Base-by-base conservation (phyloP, 2,797 vertebrate species). In the Rhinatrema bivittatum region DNA sequence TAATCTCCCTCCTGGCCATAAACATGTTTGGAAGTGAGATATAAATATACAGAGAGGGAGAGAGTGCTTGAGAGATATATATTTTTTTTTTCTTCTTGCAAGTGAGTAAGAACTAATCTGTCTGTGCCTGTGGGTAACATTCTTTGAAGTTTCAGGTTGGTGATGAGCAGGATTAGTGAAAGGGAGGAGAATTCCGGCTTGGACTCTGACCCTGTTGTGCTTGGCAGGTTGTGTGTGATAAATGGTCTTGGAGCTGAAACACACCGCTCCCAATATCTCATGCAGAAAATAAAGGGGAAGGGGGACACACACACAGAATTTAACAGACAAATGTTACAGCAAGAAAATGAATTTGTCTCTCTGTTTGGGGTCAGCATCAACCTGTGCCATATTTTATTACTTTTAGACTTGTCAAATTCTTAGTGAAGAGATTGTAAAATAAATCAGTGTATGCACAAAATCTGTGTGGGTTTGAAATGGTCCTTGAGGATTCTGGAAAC, bases 141-240 rank as follows among this genome's bases (percentile, higher is more conserved):
- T 65, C 70, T 78, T 81, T 75, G 72, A 78, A 72, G 70, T 72
- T 66, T 65, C 23, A 5, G 52, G 47, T 48, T 46, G 41, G 50
- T 51, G 62, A 63, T 10, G 60, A 58, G 50, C 42, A 46, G 50
- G 61, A 57, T 73, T 71, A 68, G 64, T 58, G 60, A 63, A 65
- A 53, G 52, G n/a, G n/a, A n/a, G 46, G 50, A 45, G 49, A 64
- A 32, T 27, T 25, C 44, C 51, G 54, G 26, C 37, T 59, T 67
- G 60, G 66, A 62, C 50, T 47, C 50, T 68, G 62, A 61, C 60
- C 67, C 64, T 62, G 49, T 70, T 72, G 60, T 60, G 48, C 51
- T 69, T 76, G 73, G 63, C 76, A 81, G 60, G 51, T 68, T 74
- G 60, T n/a, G 60, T n/a, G n/a, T 73, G 72, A 77, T 75, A 75